Percentiles rank a stretch among this genome's conserved stretches.
phyloP scores from a whole-genome alignment of 2,113 vertebrate genomes.

The Hystrix brachyura region DNA sequence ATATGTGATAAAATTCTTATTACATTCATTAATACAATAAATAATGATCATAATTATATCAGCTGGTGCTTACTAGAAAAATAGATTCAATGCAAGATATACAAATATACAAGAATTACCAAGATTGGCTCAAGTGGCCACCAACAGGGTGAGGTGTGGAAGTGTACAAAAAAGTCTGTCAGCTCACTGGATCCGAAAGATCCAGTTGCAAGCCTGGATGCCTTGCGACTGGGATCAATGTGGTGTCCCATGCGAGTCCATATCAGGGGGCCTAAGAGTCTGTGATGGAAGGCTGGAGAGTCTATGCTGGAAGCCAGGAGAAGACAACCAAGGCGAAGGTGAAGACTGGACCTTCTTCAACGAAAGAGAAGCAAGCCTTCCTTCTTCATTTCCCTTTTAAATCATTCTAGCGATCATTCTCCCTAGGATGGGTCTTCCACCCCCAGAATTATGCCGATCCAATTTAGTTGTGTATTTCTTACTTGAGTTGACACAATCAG shows the following conservation, averaged over 20 bases:
- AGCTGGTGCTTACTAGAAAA: not conserved
- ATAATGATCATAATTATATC: not conserved
- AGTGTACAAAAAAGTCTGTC: not conserved
- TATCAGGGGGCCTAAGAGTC: not conserved
- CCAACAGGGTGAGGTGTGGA: not conserved
- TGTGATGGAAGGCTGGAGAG: not conserved
- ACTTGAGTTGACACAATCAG: not conserved
- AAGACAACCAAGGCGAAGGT: not conserved
- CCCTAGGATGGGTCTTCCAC: not conserved
- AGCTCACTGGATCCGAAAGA: not conserved
- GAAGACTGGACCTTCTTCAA: not conserved
- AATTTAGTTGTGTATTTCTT: not conserved
- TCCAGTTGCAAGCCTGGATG: not conserved
- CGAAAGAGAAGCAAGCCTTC: not conserved
- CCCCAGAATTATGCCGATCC: not conserved
- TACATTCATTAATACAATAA: not conserved
- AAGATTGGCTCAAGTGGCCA: not conserved
- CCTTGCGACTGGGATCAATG: not conserved
- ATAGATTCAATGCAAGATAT: not conserved
- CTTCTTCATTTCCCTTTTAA: not conserved
- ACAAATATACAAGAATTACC: not conserved
- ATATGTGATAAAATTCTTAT: not conserved
- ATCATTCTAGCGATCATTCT: not conserved
- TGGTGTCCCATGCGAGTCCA: not conserved
- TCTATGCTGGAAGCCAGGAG: not conserved